A percentile compares a stretch with the other conserved stretches of the same genome.
These are phyloP conservation scores for Escarpia spicata DNA, from an alignment of 2,888 invertebrate genomes.

Conservation along the genomic window DNA sequence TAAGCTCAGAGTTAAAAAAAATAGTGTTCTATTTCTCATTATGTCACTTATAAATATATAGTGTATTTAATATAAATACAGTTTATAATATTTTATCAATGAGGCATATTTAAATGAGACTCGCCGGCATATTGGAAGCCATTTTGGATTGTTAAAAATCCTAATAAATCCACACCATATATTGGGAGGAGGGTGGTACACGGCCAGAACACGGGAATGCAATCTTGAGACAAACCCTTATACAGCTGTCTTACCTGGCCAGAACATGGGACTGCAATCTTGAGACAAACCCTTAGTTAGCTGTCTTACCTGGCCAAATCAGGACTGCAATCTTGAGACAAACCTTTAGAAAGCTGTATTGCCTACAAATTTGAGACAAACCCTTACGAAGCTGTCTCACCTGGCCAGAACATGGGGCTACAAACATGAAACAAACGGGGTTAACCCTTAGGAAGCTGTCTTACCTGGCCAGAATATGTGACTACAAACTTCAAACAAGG, in stretches of 20 bases:
- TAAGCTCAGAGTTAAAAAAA: too few relatives aligned
- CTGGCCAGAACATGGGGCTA: background rate
- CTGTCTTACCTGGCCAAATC: conserved; percentile 30
- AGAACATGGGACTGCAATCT: background rate
- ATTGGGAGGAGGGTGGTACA: conserved; percentile 13
- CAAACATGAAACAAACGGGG: background rate
- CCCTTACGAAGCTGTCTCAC: conserved; percentile 14
- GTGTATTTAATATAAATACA: too few relatives aligned
- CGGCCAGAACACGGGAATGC: background rate
- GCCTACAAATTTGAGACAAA: too few relatives aligned
- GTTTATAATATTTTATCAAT: too few relatives aligned
- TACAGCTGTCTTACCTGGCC: conserved; percentile 19
- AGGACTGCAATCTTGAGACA: too few relatives aligned
- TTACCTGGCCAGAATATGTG: conserved; percentile 18
- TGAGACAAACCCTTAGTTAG: background rate
- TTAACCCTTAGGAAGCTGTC: background rate
- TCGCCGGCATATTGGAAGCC: background rate
- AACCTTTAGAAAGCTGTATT: too few relatives aligned
- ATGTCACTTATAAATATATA: too few relatives aligned
- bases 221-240: background rate
- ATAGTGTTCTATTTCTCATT: too few relatives aligned
- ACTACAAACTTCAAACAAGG: background rate
- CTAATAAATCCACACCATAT: background rate
- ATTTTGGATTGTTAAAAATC: too few relatives aligned
- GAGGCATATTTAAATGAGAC: background rate